Evolutionary conservation across 2,113 vertebrate species (phyloP), one percentile per base, ranked within the genome.

Genomic region (Scartelaos histophorus): DNA sequence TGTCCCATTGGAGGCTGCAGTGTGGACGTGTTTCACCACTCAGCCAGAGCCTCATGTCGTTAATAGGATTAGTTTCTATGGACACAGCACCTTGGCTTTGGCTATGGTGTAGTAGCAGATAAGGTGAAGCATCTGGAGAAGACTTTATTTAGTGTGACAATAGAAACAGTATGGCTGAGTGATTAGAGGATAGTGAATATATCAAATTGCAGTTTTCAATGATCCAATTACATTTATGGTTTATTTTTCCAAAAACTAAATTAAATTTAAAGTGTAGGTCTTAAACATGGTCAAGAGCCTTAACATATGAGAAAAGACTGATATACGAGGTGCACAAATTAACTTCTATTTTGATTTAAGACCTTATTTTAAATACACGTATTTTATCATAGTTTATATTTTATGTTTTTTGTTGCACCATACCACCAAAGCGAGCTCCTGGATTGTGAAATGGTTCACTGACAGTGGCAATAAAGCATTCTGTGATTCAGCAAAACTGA

Each of bases 21-120:
- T 80, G 80, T 80, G 72, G 61, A 79, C 71, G 70, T 24, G 74
- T 85, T 80, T 80, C 74, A 80, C 69, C 72, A 80, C 70, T 75
- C 79, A 67, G 80, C 71, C 81, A 72, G 67, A 73, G 57, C 65
- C 61, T 73, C 64, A 66, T 77, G 73, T 79, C 81, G 72, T 69
- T 85, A 92, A 91, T 79, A 89, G 89, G 87, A 91, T 92, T 90
- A 89, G 74, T 83, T 87, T 85, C 65, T 84, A 74, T 78, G 78
- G 80, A 81, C 74, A 71, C 74, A 69, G 77, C 67, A 56, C 51
- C 72, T 45, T 19, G 66, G 73, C 72, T 60, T 47, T 60, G 68
- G 69, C 34, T 35, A 71, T 67, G 66, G 58, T 47, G 73, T 67
- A 67, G 58, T 47, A 68, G 69, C 0, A 53, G 17, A 53, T 53